phyloP scores from a whole-genome alignment of 2,888 invertebrate species.

The Andrena chrysosceles region DNA sequence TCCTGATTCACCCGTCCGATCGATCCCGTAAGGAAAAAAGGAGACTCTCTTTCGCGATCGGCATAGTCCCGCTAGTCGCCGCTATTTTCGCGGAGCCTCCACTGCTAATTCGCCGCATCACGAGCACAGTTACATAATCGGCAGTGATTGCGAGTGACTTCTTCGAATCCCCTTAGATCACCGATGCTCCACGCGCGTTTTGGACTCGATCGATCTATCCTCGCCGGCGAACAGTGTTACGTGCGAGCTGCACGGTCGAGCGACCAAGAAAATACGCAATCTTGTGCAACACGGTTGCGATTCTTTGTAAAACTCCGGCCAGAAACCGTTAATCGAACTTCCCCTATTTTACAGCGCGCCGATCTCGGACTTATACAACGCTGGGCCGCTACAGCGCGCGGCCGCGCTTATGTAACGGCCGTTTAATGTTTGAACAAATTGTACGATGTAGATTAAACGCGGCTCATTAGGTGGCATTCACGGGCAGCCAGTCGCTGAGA shows the following conservation, averaged over 20 bases:
- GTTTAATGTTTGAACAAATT: slow-evolving; percentile 54
- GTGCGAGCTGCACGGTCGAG: slow-evolving; percentile 16
- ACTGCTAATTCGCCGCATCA: slow-evolving; percentile 4
- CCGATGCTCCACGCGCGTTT: background rate
- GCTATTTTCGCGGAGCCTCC: background rate
- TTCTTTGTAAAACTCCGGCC: slow-evolving; percentile 27
- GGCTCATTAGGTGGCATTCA: slow-evolving; percentile 21
- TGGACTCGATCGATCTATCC: slow-evolving; percentile 10
- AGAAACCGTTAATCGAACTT: slow-evolving; percentile 29
- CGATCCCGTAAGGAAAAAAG: background rate
- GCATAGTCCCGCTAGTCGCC: background rate
- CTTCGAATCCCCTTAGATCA: slow-evolving; percentile 14
- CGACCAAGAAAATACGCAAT: slow-evolving; percentile 42
- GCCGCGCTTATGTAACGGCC: slow-evolving; percentile 30
- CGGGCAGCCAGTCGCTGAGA: background rate
- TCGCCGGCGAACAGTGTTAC: background rate
- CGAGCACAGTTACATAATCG: slow-evolving; percentile 16
- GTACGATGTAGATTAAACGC: slow-evolving; percentile 39
- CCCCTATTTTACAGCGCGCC: slow-evolving; percentile 26
- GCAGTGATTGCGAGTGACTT: slow-evolving; percentile 1
- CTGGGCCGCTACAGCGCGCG: slow-evolving; percentile 6
- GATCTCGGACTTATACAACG: slow-evolving; percentile 41
- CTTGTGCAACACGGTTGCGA: slow-evolving; percentile 43
- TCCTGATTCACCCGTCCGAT: background rate
- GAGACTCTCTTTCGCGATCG: background rate